Evolutionary conservation across 2,797 vertebrate species (phyloP), one percentile per base, ranked within the genome.

Genomic region (Silurus aristotelis): DNA sequence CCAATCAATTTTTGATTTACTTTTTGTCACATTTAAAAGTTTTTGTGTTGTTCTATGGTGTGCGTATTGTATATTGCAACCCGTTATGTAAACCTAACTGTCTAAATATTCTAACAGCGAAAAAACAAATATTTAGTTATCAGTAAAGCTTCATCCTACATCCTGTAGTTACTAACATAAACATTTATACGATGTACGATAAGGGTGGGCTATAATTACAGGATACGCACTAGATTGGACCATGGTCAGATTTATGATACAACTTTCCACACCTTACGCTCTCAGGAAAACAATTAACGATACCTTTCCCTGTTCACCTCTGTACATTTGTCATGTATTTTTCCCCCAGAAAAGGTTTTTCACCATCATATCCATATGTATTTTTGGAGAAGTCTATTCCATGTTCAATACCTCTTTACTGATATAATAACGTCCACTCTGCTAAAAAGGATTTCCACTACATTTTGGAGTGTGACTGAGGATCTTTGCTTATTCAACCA

Each of bases 111-210:
- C 22, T 22, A 52, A 0, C 71, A 17, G 22, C 25, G 13, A 52
- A 73, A 73, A 25, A n/a, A 12, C 48, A 7, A 22, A 55, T 58
- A 31, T 20, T 56, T 78, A 17, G 77, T 63, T 79, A 79, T 63
- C 31, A 79, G 58, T 61, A 61, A 78, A 79, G 58, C 38, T 79
- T 7, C 20, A 63, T 79, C 58, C 43, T 25, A 17, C 43, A 80
- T 80, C 78, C 60, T 80, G 78, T 25, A 25, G 61, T 66, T 63
- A 17, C 38, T 80, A 25, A 46, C n/a, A 64, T 64, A 63, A 79
- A 79, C 38, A 79, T 38, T 60, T 22, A 31, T 61, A 22, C 22
- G 27, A 43, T 46, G 46, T 63, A 60, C 19, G 38, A 17, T 31
- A 77, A 13, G 43, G n/a, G 60, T 15, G 22, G 43, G 61, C 60